Conservation (phyloP, 2,797 vertebrate species). For the Gobionotothen gibberifrons region DNA sequence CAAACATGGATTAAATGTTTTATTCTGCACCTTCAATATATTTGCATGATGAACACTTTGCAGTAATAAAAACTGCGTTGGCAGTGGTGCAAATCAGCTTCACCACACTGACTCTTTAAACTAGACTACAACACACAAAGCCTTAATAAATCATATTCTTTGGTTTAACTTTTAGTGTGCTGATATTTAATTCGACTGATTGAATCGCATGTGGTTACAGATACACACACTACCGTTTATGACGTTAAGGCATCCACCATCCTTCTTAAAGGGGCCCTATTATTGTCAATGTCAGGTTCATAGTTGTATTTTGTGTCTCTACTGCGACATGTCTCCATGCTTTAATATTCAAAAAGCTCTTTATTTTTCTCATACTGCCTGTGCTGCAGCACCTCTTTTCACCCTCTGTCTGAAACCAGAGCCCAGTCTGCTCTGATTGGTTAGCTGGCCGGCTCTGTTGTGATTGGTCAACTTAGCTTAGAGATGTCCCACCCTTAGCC, state of each 20-base stretch:
- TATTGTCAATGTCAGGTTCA: too few relatives aligned
- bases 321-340: too few relatives aligned
- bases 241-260: neutral
- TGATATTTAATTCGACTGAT: constrained; percentile 9
- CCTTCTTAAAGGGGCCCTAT: too few relatives aligned
- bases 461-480: too few relatives aligned
- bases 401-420: too few relatives aligned
- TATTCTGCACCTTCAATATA: neutral
- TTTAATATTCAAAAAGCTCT: too few relatives aligned
- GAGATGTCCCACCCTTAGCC: too few relatives aligned
- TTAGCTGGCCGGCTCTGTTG: too few relatives aligned
- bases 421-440: too few relatives aligned
- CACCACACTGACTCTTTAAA: neutral
- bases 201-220: neutral
- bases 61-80: neutral
- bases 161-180: constrained; percentile 7
- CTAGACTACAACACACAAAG: neutral
- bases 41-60: constrained; percentile 2
- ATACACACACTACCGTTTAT: neutral
- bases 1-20: neutral
- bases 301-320: too few relatives aligned
- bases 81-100: constrained; percentile 16
- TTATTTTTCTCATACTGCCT: too few relatives aligned
- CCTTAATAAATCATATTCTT: constrained; percentile 6
- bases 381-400: too few relatives aligned